Percentiles rank a stretch among this genome's conserved stretches.
These are phyloP conservation scores for Radopholus similis DNA, from an alignment of 1,140 invertebrate genomes.

Conservation along the genomic window DNA sequence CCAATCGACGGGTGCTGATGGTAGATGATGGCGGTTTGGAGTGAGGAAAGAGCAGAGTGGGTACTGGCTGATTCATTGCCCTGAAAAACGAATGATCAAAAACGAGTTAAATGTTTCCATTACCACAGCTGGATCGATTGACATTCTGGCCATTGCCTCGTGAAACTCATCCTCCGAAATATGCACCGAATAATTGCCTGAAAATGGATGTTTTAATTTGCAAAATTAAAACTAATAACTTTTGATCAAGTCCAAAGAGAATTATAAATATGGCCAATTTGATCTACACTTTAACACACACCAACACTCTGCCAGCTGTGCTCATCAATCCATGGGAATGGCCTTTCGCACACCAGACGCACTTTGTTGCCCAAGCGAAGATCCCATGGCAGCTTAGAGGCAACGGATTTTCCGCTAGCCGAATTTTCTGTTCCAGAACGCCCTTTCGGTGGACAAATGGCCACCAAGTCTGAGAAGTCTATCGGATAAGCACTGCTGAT, in stretches of 20 bases:
- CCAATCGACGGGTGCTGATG: constrained; percentile 17
- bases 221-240: background rate
- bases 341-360: background rate
- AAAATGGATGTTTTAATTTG: background rate
- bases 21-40: constrained; percentile 5
- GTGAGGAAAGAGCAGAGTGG: background rate
- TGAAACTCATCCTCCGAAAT: background rate
- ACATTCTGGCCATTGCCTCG: background rate
- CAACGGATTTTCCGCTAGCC: background rate
- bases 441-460: background rate
- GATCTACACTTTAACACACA: background rate
- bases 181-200: background rate
- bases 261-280: background rate
- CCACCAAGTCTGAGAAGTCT: background rate
- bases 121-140: background rate
- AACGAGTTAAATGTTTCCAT: background rate
- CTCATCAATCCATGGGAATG: constrained; percentile 5
- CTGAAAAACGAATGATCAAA: background rate
- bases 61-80: no score
- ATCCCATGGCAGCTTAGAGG: background rate
- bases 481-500: background rate
- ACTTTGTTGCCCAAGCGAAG: constrained; percentile 1
- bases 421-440: background rate
- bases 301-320: background rate
- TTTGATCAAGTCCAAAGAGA: background rate